Evolutionary conservation across 2,113 vertebrate genomes (phyloP).

Genomic region (Epinephelus fuscoguttatus): DNA sequence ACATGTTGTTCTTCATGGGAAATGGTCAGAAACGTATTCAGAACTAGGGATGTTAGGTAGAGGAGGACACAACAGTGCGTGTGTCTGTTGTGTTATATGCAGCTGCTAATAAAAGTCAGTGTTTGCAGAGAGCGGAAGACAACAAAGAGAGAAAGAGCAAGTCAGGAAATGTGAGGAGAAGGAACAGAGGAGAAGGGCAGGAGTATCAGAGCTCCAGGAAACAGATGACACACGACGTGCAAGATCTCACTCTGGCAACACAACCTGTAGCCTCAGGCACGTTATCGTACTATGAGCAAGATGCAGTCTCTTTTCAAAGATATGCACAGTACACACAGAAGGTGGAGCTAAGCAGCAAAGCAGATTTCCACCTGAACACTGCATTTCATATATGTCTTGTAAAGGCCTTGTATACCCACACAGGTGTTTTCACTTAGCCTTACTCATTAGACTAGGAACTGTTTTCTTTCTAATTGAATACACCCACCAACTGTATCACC

Average conservation of each 20-base stretch:
- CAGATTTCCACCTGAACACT: neutral
- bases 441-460: neutral
- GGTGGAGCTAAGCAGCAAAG: neutral
- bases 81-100: neutral
- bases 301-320: neutral
- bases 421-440: neutral
- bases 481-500: no score
- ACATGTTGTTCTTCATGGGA: constrained; percentile 18
- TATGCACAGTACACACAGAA: neutral
- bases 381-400: neutral
- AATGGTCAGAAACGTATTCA: constrained; percentile 30
- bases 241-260: constrained; percentile 57
- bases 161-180: neutral
- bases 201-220: constrained; percentile 47
- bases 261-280: constrained; percentile 22
- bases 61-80: neutral
- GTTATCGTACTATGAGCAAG: neutral
- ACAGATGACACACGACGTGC: constrained; percentile 52
- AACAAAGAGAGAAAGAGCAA: constrained; percentile 13
- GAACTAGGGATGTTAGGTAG: constrained; percentile 1
- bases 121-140: constrained; percentile 24
- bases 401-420: neutral
- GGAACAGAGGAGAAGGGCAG: constrained; percentile 13
- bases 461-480: no score
- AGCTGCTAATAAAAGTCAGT: constrained; percentile 20